Percentiles rank a stretch among this genome's conserved stretches.
Conservation (phyloP, 2,888 invertebrate genomes). For the Carcina quercana region DNA sequence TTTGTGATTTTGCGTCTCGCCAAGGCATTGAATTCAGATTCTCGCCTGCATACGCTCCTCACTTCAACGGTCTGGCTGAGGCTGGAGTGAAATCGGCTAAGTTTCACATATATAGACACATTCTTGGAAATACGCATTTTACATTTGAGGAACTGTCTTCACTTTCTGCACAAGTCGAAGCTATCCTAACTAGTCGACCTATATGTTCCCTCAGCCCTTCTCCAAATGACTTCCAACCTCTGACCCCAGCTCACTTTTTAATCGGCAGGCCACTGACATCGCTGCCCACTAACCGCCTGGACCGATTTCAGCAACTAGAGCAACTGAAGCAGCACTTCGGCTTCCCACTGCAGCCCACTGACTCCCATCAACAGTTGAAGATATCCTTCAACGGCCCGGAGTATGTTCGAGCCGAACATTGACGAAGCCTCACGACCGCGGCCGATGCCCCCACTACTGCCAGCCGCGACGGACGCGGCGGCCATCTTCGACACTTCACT, state of each 20-base stretch:
- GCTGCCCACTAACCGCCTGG: neutral
- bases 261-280: constrained; percentile 3
- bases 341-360: too few relatives aligned
- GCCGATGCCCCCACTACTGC: too few relatives aligned
- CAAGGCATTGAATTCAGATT: too few relatives aligned
- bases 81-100: neutral
- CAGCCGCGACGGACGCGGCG: too few relatives aligned
- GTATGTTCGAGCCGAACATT: too few relatives aligned
- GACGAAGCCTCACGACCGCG: too few relatives aligned
- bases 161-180: too few relatives aligned
- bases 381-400: too few relatives aligned
- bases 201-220: constrained; percentile 6
- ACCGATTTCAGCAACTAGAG: neutral
- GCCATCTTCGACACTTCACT: too few relatives aligned
- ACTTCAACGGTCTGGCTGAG: neutral
- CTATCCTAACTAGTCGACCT: constrained; percentile 14
- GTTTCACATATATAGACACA: neutral
- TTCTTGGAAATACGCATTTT: constrained; percentile 12
- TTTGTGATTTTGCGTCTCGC: too few relatives aligned
- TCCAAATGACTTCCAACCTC: constrained; percentile 12
- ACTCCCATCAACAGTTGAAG: too few relatives aligned
- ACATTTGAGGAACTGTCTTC: constrained; percentile 13
- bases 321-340: neutral
- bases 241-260: constrained; percentile 10
- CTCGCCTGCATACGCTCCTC: neutral